Evolutionary conservation across 1,140 invertebrate genomes (phyloP), one percentile per base, ranked within the genome.

Genomic region (Mizuhopecten yessoensis): DNA sequence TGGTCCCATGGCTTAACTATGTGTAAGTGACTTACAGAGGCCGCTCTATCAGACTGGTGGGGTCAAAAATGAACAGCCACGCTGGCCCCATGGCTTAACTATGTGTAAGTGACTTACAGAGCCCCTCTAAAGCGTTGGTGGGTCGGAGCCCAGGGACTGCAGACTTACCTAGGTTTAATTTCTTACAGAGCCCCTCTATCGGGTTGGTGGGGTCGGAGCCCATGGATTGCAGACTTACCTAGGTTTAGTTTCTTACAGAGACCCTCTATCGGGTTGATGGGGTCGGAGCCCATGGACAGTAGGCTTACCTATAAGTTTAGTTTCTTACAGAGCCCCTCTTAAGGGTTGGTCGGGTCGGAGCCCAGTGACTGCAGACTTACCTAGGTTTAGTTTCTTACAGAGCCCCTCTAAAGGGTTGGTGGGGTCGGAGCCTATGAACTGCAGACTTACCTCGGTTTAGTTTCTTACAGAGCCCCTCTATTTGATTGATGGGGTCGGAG

Each of bases 81-180:
- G n/a, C n/a, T n/a, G n/a, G n/a, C 5, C n/a, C n/a, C n/a, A n/a
- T n/a, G n/a, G n/a, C 91, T 92, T 92, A 96, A 95, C 93, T 42
- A 95, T 88, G 33, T 95, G 13, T 92, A 29, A 93, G 87, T 91
- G 95, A 96, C 89, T 96, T 96, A 45, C 95, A 91, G 33, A 96
- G 88, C 42, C 49, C 90, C 87, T 96, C 95, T 88, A 96, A 96
- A 86, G 94, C 92, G 87, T 93, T 95, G 45, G 96, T 96, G 96
- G 96, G 93, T 96, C 96, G 7, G 95, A 95, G 20, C 96, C 96
- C 95, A 96, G 95, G 20, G 95, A 96, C 34, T 96, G 93, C 5
- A 96, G 36, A 39, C 36, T 39, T 39, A 39, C 36, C 36, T 39
- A 39, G 36, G 13, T 39, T 39, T 39, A 39, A 13, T 11, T 86